A percentile compares a stretch with the other conserved stretches of the same genome.
Conservation (phyloP, 2,888 invertebrate genomes). For the Palloptera scutellata region DNA sequence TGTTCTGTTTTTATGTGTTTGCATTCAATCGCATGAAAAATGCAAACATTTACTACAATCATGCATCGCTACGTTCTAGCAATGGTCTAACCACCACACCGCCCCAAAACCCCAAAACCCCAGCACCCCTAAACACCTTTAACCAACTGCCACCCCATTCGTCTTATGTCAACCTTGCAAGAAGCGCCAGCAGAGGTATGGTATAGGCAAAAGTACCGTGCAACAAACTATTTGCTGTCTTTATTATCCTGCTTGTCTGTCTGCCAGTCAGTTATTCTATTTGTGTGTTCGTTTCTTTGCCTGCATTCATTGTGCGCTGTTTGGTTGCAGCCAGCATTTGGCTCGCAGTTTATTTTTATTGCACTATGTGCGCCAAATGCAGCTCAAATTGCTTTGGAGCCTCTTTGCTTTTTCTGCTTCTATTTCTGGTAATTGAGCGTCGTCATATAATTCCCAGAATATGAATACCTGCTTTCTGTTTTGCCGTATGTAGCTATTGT, state of each 20-base stretch:
- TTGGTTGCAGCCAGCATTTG: neutral
- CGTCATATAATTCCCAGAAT: too few relatives aligned
- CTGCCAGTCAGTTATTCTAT: neutral
- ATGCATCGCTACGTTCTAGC: neutral
- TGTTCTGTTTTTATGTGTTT: constrained; percentile 33
- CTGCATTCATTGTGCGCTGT: neutral
- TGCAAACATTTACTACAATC: constrained; percentile 41
- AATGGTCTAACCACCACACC: neutral
- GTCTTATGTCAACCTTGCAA: neutral
- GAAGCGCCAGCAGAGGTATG: neutral
- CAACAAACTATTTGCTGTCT: constrained; percentile 36
- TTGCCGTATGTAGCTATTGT: too few relatives aligned
- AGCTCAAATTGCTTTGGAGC: neutral
- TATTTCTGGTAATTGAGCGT: too few relatives aligned
- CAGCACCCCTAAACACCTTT: too few relatives aligned
- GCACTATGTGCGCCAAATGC: constrained; percentile 21
- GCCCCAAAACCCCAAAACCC: neutral
- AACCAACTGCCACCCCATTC: too few relatives aligned
- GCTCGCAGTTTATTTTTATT: constrained; percentile 10
- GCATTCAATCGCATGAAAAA: constrained; percentile 46
- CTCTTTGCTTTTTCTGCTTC: too few relatives aligned
- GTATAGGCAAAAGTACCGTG: neutral
- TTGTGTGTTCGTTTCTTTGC: too few relatives aligned
- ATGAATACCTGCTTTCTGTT: too few relatives aligned
- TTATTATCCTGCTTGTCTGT: constrained; percentile 40